phyloP scores from a whole-genome alignment of 2,888 invertebrate genomes.

The Cancer borealis region DNA sequence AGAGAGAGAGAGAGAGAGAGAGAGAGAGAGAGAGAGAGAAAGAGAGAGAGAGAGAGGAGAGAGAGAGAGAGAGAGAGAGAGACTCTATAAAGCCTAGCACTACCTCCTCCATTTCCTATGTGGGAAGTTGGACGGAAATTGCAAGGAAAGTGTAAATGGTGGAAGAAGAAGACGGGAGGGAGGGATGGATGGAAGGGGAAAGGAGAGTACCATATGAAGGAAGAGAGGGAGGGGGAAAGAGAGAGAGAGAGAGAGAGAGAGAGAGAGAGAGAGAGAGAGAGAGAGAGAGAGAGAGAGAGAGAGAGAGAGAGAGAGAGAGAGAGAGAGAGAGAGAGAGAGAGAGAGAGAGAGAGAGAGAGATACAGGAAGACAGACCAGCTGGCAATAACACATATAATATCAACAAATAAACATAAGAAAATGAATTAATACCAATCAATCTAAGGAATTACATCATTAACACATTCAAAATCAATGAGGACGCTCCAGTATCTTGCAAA shows the following conservation, averaged over 20 bases:
- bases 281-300: neutral
- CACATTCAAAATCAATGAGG: neutral
- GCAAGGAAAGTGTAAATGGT: conserved; percentile 48
- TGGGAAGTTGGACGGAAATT: conserved; percentile 45
- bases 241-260: neutral
- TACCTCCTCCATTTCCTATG: conserved; percentile 49
- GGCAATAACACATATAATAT: neutral
- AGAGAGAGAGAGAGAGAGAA: conserved; percentile 9
- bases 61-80: conserved; percentile 32
- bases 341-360: neutral
- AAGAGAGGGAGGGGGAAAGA: neutral
- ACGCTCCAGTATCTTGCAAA: neutral
- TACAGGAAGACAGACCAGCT: neutral
- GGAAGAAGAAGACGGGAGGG: conserved; percentile 16
- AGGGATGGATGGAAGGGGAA: neutral
- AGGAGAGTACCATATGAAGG: neutral
- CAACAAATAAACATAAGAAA: neutral
- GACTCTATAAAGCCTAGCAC: conserved; percentile 32
- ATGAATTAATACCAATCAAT: neutral
- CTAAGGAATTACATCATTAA: no score
- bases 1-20: conserved; percentile 39
- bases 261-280: neutral
- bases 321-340: neutral
- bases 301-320: neutral
- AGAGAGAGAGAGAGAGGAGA: conserved; percentile 27